phyloP scores from a whole-genome alignment of 2,888 invertebrate genomes.

The Elegia similella region DNA sequence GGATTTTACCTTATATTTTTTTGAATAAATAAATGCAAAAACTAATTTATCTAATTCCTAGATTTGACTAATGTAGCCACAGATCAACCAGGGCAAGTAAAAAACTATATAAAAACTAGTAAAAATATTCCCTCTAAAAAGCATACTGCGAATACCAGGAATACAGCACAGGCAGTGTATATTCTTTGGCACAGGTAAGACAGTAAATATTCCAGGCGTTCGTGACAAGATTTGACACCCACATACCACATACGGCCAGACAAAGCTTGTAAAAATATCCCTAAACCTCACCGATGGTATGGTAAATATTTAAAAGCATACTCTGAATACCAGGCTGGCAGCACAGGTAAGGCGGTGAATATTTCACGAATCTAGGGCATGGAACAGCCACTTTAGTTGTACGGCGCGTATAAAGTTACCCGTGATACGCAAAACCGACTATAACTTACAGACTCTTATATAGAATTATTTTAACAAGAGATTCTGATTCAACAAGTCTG shows the following conservation, averaged over 20 bases:
- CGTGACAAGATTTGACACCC: no score
- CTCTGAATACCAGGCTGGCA: constrained; percentile 15
- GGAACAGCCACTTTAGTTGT: constrained; percentile 22
- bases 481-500: no score
- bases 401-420: constrained; percentile 7
- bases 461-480: not conserved
- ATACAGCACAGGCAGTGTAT: constrained; percentile 24
- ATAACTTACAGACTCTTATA: not conserved
- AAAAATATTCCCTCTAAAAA: no score
- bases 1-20: no score
- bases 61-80: no score
- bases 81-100: no score
- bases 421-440: constrained; percentile 1
- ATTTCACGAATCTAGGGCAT: constrained; percentile 31
- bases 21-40: no score
- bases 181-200: constrained; percentile 27
- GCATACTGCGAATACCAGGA: constrained; percentile 14
- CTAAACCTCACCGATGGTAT: constrained; percentile 8
- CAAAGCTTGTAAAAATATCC: no score
- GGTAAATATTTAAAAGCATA: constrained; percentile 17
- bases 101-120: no score
- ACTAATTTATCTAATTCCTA: no score
- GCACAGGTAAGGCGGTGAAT: constrained; percentile 24
- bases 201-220: no score
- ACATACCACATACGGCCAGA: no score